Percentiles rank a stretch among this genome's conserved stretches.
phyloP scores from a whole-genome alignment of 2,888 invertebrate species.

The Chymomyza amoena region DNA sequence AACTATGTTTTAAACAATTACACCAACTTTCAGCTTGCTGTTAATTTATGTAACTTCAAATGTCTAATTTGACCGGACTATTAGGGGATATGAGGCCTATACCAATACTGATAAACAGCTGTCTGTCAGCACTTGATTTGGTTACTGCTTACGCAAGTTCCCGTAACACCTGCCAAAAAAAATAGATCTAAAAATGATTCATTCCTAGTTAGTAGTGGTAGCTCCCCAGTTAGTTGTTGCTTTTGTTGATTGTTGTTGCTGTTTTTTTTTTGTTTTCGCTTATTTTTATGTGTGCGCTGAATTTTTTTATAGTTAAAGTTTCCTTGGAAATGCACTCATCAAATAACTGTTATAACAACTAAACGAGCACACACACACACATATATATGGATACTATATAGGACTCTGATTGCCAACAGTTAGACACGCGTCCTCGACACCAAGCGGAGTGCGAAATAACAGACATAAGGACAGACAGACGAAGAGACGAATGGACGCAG shows the following conservation, averaged over 20 bases:
- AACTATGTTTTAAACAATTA: too few species aligned
- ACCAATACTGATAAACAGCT: background rate
- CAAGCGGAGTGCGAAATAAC: background rate
- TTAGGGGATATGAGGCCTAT: background rate
- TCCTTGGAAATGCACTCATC: slow-evolving; percentile 57
- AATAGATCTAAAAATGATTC: background rate
- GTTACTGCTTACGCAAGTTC: background rate
- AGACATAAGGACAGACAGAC: background rate
- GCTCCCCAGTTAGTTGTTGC: background rate
- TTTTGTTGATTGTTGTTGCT: background rate
- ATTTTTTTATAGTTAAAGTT: slow-evolving; percentile 58
- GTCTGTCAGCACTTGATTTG: background rate
- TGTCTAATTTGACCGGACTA: too few species aligned
- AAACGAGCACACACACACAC: background rate
- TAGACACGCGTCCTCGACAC: slow-evolving; percentile 2
- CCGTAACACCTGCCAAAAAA: background rate
- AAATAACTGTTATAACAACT: slow-evolving; percentile 4
- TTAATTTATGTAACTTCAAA: too few species aligned
- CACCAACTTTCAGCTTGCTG: too few species aligned
- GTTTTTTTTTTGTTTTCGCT: background rate
- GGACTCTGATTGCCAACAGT: background rate
- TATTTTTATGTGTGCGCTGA: background rate
- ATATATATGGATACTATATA: background rate
- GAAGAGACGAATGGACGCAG: background rate
- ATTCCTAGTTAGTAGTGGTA: background rate